Conservation (phyloP, 2,888 invertebrate genomes). For the Branchellion lobata region DNA sequence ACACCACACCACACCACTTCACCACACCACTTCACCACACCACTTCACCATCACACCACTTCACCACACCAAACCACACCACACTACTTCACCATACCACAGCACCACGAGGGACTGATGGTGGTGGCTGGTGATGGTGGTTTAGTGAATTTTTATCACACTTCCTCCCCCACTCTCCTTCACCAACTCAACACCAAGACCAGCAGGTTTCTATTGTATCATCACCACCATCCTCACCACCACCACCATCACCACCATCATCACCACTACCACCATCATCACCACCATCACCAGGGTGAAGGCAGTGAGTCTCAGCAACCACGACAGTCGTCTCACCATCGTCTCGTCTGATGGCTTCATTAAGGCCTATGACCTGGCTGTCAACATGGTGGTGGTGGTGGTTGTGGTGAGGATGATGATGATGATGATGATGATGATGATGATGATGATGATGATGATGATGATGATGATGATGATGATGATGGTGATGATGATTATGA, state of each 20-base stretch:
- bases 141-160: neutral
- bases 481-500: neutral
- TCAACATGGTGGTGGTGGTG: neutral
- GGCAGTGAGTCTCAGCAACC: neutral
- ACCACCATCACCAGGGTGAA: neutral
- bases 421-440: neutral
- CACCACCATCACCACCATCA: too few species aligned
- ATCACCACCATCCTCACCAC: too few species aligned
- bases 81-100: constrained; percentile 5
- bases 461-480: neutral
- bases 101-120: neutral
- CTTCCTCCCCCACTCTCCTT: neutral
- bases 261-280: too few species aligned
- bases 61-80: neutral
- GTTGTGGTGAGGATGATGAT: neutral
- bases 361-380: neutral
- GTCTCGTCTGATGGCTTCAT: neutral
- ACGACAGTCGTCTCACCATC: constrained; percentile 5
- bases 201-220: neutral
- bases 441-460: neutral
- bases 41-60: too few species aligned
- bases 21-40: too few species aligned
- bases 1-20: neutral
- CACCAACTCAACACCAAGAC: neutral
- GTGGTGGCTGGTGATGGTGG: neutral